Percentiles rank a stretch among this genome's conserved stretches.
phyloP scores from a whole-genome alignment of 1,140 invertebrate genomes.

The Drosophila pseudoananassae region DNA sequence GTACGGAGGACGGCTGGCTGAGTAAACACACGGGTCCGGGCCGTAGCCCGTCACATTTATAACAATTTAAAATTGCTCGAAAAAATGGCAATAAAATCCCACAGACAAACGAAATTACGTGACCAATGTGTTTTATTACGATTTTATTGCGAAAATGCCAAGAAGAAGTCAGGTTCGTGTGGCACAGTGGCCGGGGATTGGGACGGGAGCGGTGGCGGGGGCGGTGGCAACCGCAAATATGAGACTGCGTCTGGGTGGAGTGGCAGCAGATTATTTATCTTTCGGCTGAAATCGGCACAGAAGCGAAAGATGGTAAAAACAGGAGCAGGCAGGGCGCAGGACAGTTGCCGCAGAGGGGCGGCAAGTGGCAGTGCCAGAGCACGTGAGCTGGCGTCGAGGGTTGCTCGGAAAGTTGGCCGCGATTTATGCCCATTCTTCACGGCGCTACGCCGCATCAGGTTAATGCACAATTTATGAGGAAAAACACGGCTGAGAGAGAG shows the following conservation, averaged over 20 bases:
- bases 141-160: constrained; percentile 83
- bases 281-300: constrained; percentile 79
- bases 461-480: constrained; percentile 74
- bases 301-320: constrained; percentile 61
- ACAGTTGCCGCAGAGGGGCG: constrained; percentile 11
- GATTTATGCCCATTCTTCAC: constrained; percentile 61
- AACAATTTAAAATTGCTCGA: constrained; percentile 83
- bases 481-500: constrained; percentile 21
- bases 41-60: constrained; percentile 73
- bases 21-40: constrained; percentile 68
- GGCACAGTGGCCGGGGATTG: constrained; percentile 2
- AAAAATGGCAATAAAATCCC: constrained; percentile 84
- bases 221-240: constrained; percentile 69
- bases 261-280: constrained; percentile 75
- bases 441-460: constrained; percentile 70
- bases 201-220: not conserved
- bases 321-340: constrained; percentile 7
- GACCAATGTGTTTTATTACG: constrained; percentile 84
- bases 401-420: constrained; percentile 53
- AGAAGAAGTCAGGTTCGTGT: constrained; percentile 67
- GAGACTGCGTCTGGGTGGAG: constrained; percentile 71
- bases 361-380: constrained; percentile 36
- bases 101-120: constrained; percentile 84
- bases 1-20: constrained; percentile 22
- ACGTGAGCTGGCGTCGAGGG: constrained; percentile 71